phyloP scores from a whole-genome alignment of 2,797 vertebrate species.

The Hephaestus fuliginosus region DNA sequence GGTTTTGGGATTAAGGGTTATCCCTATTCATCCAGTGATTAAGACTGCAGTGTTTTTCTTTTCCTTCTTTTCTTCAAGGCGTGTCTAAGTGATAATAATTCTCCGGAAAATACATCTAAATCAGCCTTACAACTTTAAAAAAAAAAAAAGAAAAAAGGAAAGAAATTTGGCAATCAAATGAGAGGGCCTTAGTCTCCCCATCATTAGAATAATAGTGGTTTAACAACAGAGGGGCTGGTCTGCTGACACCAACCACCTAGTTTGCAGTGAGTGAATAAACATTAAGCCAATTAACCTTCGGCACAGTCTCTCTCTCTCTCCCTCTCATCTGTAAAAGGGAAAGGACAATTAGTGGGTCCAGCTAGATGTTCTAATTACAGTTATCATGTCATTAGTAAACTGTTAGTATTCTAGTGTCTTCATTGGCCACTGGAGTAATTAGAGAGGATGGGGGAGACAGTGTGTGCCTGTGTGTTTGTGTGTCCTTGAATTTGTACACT shows the following conservation, averaged over 20 bases:
- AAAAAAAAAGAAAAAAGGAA: no score
- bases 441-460: slow-evolving; percentile 48
- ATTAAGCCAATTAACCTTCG: slow-evolving; percentile 71
- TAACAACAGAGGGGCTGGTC: slow-evolving; percentile 31
- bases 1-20: slow-evolving; percentile 47
- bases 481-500: slow-evolving; percentile 30
- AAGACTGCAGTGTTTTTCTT: background rate
- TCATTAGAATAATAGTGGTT: slow-evolving; percentile 44
- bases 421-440: slow-evolving; percentile 76
- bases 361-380: slow-evolving; percentile 82
- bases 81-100: background rate
- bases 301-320: slow-evolving; percentile 23
- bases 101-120: background rate
- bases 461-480: slow-evolving; percentile 12
- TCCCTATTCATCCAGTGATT: slow-evolving; percentile 15
- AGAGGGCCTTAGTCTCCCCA: slow-evolving; percentile 2
- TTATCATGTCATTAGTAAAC: slow-evolving; percentile 85
- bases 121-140: background rate
- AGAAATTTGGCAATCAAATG: slow-evolving; percentile 3
- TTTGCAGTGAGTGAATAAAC: slow-evolving; percentile 63
- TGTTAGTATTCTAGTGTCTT: slow-evolving; percentile 76
- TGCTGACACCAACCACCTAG: slow-evolving; percentile 46
- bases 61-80: background rate
- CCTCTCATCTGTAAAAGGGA: slow-evolving; percentile 57
- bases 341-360: slow-evolving; percentile 79